Base-by-base conservation (phyloP, 92 coral and sea anemone genomes). In the Montipora capitata region DNA sequence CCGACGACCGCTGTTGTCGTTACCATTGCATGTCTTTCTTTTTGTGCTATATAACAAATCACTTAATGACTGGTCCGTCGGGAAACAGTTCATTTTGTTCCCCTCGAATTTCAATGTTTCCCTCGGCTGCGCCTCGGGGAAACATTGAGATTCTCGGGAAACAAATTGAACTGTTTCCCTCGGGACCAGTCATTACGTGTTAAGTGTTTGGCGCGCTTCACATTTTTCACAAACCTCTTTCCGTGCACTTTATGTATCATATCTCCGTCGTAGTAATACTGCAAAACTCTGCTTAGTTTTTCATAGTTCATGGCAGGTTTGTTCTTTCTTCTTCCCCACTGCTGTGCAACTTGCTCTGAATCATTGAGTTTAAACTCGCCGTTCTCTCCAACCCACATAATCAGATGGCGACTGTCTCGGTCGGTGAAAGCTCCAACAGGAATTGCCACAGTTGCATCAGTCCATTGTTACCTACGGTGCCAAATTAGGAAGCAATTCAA, bases 181-280 rank as follows among this genome's bases (percentile, higher is more conserved):
- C 35, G 0, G 35, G 35, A 2, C 0, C 35, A 27, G 35, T 27
- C 35, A 27, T 27, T 27, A 27, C 1, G 35, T 1, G 35, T 27
- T 27, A 27, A 27, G 35, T 27, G 35, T 27, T 27, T 27, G 35
- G 35, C 0, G 35, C 2, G 35, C 35, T 27, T 27, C 1, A 27
- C 35, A 27, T 27, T 27, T 27, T 27, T 27, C 35, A 48, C 52
- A 54, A 54, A 83, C 82, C 99, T 90, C 89, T 97, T 97, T 62
- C 99, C 99, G 64, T 97, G 99, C 39, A 97, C 99, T 68, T 97
- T 97, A 72, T 97, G 99, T 39, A 97, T 97, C 99, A 96, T 97
- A 81, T 97, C 99, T 3, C 99, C 99, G 69, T 97, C 99, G 65
- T 97, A 97, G 90, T 94, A 97, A 68, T 97, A 97, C 87, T 98